Evolutionary conservation across 2,113 vertebrate species (phyloP), one percentile per base, ranked within the genome.

Genomic region (Ammodramus savannarum): DNA sequence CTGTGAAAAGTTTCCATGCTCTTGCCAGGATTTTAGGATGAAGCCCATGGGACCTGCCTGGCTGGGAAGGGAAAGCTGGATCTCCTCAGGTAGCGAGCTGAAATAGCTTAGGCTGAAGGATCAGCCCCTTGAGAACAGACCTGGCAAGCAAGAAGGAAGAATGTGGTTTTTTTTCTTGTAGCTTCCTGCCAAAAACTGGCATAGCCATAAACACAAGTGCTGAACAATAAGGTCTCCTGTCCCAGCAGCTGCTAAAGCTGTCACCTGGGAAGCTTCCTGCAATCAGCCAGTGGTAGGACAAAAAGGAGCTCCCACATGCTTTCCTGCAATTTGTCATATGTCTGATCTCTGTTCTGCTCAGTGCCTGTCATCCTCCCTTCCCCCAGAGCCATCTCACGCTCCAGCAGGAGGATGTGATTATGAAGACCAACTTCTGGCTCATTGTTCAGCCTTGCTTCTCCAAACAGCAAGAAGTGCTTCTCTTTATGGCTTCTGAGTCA

Each of bases 261-360:
- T 94, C 77, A 97, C 95, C 93, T 97, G 91, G 78, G 87, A 78
- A 88, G 73, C 65, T 97, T 97, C 96, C 92, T 95, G 91, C 93
- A 95, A 94, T 85, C 89, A 89, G 79, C 67, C 71, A 34, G 65
- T 63, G 80, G 91, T 84, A 85, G 89, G 88, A 97, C 78, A 83
- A 85, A 95, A 92, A 95, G 43, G 68, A 76, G 52, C 52, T 90
- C 81, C 87, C 74, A 39, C 73, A 74, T 26, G 65, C 89, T 81
- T 95, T 93, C 92, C 88, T 92, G 93, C 91, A 38, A 73, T 93
- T 92, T 74, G 72, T 87, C 52, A 3, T 57, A 55, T 20, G 89
- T 51, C 66, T 81, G 63, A 58, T 92, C 75, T 85, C 77, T 72
- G 69, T 81, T 90, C 39, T 49, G 44, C 59, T 85, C 68, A 5